Conservation (phyloP, 1,140 invertebrate genomes). For the Druon quercuslanigerum region DNA sequence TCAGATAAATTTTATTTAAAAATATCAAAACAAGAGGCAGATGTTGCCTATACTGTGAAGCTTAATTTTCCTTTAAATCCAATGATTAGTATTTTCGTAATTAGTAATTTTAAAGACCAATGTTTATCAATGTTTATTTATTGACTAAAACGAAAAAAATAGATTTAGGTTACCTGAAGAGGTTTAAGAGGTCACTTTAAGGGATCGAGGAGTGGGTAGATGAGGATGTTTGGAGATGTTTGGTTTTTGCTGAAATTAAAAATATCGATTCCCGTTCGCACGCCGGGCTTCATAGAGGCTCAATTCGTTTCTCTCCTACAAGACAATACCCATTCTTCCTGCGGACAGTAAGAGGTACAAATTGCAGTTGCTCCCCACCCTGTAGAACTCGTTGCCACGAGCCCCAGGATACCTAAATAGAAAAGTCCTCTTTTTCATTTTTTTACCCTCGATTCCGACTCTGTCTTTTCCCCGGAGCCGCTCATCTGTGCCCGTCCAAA, state of each 20-base stretch:
- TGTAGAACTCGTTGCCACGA: constrained; percentile 40
- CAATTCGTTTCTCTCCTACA: constrained; percentile 74
- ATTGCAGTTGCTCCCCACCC: constrained; percentile 70
- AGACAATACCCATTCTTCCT: constrained; percentile 75
- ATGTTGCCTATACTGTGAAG: no score
- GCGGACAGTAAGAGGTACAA: constrained; percentile 76
- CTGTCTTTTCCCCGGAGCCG: constrained; percentile 3
- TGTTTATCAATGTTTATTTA: no score
- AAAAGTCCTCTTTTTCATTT: constrained; percentile 72
- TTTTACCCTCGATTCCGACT: constrained; percentile 53
- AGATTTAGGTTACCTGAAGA: no score
- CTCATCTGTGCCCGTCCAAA: constrained; percentile 24
- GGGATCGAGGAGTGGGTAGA: background rate
- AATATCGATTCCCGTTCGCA: constrained; percentile 75
- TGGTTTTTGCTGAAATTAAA: constrained; percentile 77
- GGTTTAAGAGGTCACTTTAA: background rate
- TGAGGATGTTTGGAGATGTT: constrained; percentile 63
- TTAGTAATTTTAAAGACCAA: no score
- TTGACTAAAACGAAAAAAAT: no score
- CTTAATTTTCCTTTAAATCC: no score
- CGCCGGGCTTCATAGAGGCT: constrained; percentile 71
- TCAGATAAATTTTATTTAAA: no score
- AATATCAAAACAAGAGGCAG: no score
- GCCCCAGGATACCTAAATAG: constrained; percentile 68
- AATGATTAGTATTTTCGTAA: no score